Evolutionary conservation across 1,140 invertebrate genomes (phyloP), one percentile per base, ranked within the genome.

Genomic region (Helicorthomorpha holstii): DNA sequence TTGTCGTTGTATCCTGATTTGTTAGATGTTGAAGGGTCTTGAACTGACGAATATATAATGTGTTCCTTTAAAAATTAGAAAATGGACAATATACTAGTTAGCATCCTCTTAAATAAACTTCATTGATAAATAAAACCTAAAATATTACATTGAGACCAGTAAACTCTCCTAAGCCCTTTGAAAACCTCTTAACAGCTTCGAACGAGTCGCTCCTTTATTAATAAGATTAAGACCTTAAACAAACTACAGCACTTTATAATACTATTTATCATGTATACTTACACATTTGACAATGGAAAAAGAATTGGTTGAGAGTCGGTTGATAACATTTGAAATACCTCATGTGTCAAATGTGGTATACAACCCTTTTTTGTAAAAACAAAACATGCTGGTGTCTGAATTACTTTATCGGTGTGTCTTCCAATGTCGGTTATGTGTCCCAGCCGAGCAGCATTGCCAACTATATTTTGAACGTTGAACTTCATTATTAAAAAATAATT

Each of bases 1-100:
- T 75, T 72, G 51, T 80, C 74, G 66, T 84, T 80, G 59, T 79
- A 78, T 4, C 82, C 82, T 27, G 66, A 56, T 29, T 73, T 75
- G 0, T 73, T 75, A n/a, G 61, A 50, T 59, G 71, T 66, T 21
- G 72, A 73, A 24, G 80, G 74, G 69, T 85, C 82, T 62, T 82
- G 76, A 23, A 83, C 58, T 2, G 75, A 73, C 43, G 80, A 58
- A 54, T 78, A 75, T 2, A 74, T 72, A 2, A 76, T 61, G 58
- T 74, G 73, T 48, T 79, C 74, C 67, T 78, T 51, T 51, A 67
- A 64, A 55, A 53, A 55, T 60, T 52, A 42, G 54, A 48, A 48
- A n/a, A 53, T 43, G 53, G 19, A 26, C 16, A 7, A 16, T 34
- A 7, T 34, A 7, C 16, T 16, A 34, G 16, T 34, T 16, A 34